Evolutionary conservation across 2,797 vertebrate species (phyloP), one percentile per base, ranked within the genome.

Genomic region (Leptodactylus fallax): DNA sequence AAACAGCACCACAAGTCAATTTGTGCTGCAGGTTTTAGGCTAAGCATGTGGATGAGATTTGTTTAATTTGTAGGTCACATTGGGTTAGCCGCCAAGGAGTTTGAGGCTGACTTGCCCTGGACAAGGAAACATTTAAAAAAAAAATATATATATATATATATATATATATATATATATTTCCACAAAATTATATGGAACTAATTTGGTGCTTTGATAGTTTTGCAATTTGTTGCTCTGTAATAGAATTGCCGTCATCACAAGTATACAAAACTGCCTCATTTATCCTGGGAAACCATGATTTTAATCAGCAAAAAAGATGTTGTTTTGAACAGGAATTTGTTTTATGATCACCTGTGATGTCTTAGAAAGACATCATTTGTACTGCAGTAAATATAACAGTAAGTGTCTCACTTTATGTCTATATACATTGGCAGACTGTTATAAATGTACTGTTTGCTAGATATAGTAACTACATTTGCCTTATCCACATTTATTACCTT

Each of bases 401-500:
- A 0, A 51, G 6, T 77, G 74, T 77, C 45, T 51, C 6, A 3
- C 17, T n/a, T 74, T 74, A 51, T 74, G 71, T 47, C 19, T 45
- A 45, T 12, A n/a, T n/a, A 74, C 71, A 13, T 49, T 1, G 11
- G 45, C 45, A 51, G 45, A 23, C 49, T 53, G 49, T 12, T 53
- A n/a, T 51, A 49, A 49, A 9, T 17, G 6, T 14, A 13, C 65
- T 47, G 45, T 49, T 47, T 8, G 69, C 7, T 21, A 12, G 49
- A 77, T 77, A 53, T 77, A 53, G 23, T 7, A 17, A 1, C 49
- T 53, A 23, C 11, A 76, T 53, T 53, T 74, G 47, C 71, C 47
- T 47, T 72, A 72, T 72, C 71, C 71, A 72, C 71, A 49, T 72
- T 72, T 72, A 72, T 21, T 47, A 16, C 71, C 17, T 71, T 3